Conservation (phyloP, 2,888 invertebrate genomes). For the Periphyllus acericola region DNA sequence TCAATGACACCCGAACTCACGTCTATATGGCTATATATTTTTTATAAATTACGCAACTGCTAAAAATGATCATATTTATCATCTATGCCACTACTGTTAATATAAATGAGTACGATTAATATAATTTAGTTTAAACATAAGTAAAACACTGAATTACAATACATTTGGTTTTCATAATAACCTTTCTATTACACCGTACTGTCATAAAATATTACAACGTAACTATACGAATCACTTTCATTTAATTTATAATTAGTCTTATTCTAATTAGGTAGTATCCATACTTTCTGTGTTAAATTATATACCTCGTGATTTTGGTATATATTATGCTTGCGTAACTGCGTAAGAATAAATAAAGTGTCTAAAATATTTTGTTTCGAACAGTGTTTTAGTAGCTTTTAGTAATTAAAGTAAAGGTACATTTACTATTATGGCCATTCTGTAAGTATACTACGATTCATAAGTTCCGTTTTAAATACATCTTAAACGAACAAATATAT, state of each 20-base stretch:
- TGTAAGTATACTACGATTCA: background rate
- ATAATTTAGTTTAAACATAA: background rate
- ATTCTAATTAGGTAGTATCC: background rate
- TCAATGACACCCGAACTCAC: background rate
- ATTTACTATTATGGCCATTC: background rate
- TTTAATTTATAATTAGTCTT: slow-evolving; percentile 4
- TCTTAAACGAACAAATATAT: background rate
- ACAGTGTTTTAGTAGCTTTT: background rate
- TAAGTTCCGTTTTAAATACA: background rate
- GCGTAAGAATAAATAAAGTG: background rate
- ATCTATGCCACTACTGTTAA: background rate
- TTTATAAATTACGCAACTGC: background rate
- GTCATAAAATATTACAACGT: background rate
- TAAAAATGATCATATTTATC: background rate
- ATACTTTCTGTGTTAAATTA: background rate
- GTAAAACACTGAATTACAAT: background rate
- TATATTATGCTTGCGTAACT: background rate
- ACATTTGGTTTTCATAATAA: background rate
- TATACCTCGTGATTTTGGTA: background rate
- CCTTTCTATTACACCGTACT: background rate
- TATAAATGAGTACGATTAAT: background rate
- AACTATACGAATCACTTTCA: background rate
- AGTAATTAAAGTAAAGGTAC: background rate
- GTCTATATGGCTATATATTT: no score
- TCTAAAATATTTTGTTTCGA: background rate